Evolutionary conservation across 2,113 vertebrate species (phyloP).

Genomic region (Anoplopoma fimbria): DNA sequence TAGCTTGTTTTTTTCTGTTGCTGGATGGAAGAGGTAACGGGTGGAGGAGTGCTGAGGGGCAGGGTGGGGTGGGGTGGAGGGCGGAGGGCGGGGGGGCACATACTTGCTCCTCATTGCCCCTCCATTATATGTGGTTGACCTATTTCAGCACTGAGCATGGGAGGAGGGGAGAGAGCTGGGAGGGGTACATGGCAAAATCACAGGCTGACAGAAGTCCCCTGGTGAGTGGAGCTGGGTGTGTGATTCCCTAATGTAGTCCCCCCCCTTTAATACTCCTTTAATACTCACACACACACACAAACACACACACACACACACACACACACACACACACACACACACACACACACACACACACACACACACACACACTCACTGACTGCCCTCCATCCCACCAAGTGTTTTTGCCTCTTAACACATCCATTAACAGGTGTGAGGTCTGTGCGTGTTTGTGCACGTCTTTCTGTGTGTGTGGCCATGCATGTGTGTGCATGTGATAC

Average conservation of each 20-base stretch:
- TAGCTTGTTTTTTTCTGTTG: conserved; percentile 49
- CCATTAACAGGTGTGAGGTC: conserved; percentile 73
- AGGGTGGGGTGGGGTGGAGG: conserved; percentile 2
- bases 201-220: conserved; percentile 78
- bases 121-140: conserved; percentile 94
- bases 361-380: conserved; percentile 20
- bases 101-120: conserved; percentile 89
- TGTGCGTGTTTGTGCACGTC: neutral
- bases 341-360: conserved; percentile 31
- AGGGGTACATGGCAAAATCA: conserved; percentile 77
- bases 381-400: conserved; percentile 42
- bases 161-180: conserved; percentile 51
- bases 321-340: conserved; percentile 31
- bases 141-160: conserved; percentile 89
- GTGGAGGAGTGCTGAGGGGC: conserved; percentile 36
- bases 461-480: neutral
- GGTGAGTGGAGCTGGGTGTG: conserved; percentile 74
- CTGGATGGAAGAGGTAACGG: conserved; percentile 45
- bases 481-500: neutral
- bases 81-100: conserved; percentile 32
- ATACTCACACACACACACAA: conserved; percentile 38
- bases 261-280: conserved; percentile 31
- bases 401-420: conserved; percentile 75
- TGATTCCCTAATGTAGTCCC: conserved; percentile 78
- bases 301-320: conserved; percentile 19